Percentiles rank a stretch among this genome's conserved stretches.
Conservation (phyloP, 2,797 vertebrate genomes). For the Gymnocypris eckloni region DNA sequence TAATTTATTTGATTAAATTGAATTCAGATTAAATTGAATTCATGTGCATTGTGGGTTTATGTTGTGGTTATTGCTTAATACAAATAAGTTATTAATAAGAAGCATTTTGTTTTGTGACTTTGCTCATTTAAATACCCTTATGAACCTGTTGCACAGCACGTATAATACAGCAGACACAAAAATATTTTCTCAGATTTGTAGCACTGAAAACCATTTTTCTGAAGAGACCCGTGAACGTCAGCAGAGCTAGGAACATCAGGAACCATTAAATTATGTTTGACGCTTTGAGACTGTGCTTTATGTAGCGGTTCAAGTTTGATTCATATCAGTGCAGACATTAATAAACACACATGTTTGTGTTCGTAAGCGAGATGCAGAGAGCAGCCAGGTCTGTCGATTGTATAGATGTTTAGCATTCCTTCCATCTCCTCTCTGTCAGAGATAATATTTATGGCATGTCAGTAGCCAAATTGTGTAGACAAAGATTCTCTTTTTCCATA, state of each 20-base stretch:
- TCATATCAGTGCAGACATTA: not conserved
- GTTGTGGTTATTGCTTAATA: not conserved
- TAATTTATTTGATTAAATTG: too few species aligned
- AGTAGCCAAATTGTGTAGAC: conserved; percentile 36
- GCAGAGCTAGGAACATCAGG: not conserved
- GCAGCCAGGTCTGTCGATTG: conserved; percentile 23
- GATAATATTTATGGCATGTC: conserved; percentile 18
- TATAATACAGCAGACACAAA: not conserved
- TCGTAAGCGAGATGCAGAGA: not conserved
- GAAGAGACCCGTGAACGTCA: conserved; percentile 5
- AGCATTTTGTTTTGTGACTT: not conserved
- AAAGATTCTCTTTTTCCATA: conserved; percentile 36
- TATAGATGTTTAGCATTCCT: conserved; percentile 49
- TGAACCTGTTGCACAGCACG: not conserved
- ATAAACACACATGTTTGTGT: conserved; percentile 26
- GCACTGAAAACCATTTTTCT: conserved; percentile 13
- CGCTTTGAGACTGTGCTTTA: not conserved
- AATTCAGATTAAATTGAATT: not conserved
- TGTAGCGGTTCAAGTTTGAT: conserved; percentile 3
- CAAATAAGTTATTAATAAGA: not conserved
- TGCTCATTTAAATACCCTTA: not conserved
- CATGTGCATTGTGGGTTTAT: not conserved
- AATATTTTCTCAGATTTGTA: not conserved
- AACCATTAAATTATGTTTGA: conserved; percentile 20
- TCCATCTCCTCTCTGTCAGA: conserved; percentile 19